Evolutionary conservation across 2,113 vertebrate species (phyloP), one percentile per base, ranked within the genome.

Genomic region (Anhinga anhinga): DNA sequence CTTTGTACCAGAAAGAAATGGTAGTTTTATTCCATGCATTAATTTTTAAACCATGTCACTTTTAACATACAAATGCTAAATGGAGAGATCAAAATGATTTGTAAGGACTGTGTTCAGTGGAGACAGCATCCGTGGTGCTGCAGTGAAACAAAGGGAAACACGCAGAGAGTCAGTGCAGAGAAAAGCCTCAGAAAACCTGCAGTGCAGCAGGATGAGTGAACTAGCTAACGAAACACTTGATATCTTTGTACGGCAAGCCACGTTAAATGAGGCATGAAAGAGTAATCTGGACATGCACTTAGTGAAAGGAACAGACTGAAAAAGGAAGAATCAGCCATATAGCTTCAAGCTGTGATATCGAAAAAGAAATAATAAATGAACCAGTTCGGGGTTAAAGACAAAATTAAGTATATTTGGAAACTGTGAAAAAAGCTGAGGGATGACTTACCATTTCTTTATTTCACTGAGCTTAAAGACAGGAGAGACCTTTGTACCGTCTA

Each of bases 211-310:
- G 71, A 92, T 82, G 91, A 96, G 91, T 86, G 96, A 96, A 96
- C 89, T 88, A 95, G 84, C 89, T 76, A 97, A 91, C 29, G 0
- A 91, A 97, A 97, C 79, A 83, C 59, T 96, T 93, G 89, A 90
- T 96, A 91, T 93, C 93, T 96, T 89, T 91, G 91, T 96, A 90
- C 82, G 80, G 95, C 83, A 90, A 97, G 89, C 55, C 84, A 81
- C 19, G 15, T 77, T 88, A 97, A 96, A 97, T 96, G 95, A 96
- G 94, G 94, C 96, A 88, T 96, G 96, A 96, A 97, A 96, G 82
- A 88, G 78, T 95, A 97, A 93, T 96, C 80, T 87, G 95, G 95
- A 95, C 91, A 83, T 77, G 82, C 84, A 95, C 84, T 90, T 88
- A 91, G 78, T 85, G 90, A 93, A 90, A 90, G 29, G 74, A 94